These are phyloP conservation scores for Dermolepida albohirtum DNA, from an alignment of 2,888 invertebrate genomes.

Conservation along the genomic window DNA sequence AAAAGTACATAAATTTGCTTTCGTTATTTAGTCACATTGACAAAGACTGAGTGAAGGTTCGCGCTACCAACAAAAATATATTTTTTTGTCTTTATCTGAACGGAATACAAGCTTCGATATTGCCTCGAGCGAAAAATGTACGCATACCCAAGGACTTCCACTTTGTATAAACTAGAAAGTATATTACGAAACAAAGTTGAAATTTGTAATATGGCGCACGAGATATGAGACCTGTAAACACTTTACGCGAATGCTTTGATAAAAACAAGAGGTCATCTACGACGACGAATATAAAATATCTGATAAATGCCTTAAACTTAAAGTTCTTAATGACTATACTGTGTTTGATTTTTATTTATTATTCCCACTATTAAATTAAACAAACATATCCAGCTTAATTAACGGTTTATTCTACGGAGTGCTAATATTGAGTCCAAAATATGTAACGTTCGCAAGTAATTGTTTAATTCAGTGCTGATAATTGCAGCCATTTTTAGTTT, in stretches of 20 bases:
- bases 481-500: too few species aligned
- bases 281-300: constrained; percentile 6
- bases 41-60: constrained; percentile 15
- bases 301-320: background rate
- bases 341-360: too few species aligned
- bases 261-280: constrained; percentile 1
- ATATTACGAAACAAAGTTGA: constrained; percentile 27
- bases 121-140: constrained; percentile 25
- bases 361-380: too few species aligned
- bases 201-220: background rate
- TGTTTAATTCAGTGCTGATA: too few species aligned
- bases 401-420: too few species aligned
- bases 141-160: constrained; percentile 37
- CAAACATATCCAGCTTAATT: too few species aligned
- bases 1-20: constrained; percentile 39
- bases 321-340: too few species aligned
- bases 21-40: constrained; percentile 33
- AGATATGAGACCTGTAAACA: background rate
- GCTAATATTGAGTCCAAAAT: too few species aligned
- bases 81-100: constrained; percentile 30
- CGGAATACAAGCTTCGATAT: constrained; percentile 15
- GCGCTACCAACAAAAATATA: constrained; percentile 19
- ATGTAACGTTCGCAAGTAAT: too few species aligned
- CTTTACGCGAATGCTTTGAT: constrained; percentile 12
- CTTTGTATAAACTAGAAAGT: constrained; percentile 36